Evolutionary conservation across 2,888 invertebrate genomes (phyloP).

Genomic region (Nebria brevicollis): DNA sequence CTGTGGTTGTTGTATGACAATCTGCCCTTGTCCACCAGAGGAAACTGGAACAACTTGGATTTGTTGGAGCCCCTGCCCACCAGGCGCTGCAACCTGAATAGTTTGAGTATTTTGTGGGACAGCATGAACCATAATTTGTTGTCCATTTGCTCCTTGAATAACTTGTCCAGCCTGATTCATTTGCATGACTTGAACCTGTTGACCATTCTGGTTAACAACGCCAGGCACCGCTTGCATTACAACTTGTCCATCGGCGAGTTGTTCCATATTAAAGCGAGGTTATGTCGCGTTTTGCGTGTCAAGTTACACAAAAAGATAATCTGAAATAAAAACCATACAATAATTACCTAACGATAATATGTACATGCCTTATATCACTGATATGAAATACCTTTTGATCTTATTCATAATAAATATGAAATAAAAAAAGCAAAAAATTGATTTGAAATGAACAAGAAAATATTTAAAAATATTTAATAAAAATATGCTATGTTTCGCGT

Average conservation of each 20-base stretch:
- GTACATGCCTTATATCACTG: background rate
- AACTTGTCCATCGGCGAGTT: constrained; percentile 72
- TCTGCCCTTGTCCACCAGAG: constrained; percentile 66
- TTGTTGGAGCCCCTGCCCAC: constrained; percentile 73
- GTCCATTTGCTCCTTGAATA: constrained; percentile 74
- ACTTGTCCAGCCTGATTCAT: constrained; percentile 69
- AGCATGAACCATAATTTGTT: constrained; percentile 77
- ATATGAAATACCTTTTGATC: constrained; percentile 36
- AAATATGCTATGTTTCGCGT: constrained; percentile 21
- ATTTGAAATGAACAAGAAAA: constrained; percentile 11
- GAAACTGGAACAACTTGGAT: constrained; percentile 80
- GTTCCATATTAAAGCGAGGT: constrained; percentile 65
- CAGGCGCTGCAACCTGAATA: constrained; percentile 73
- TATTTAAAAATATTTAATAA: constrained; percentile 26
- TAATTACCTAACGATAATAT: background rate
- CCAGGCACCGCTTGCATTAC: constrained; percentile 66
- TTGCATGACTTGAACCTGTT: constrained; percentile 72
- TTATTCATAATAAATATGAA: constrained; percentile 13
- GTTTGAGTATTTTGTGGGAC: constrained; percentile 70
- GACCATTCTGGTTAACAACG: constrained; percentile 65
- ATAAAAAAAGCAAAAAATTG: constrained; percentile 18
- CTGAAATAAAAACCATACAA: constrained; percentile 23
- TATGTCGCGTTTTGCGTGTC: constrained; percentile 27
- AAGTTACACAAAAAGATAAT: constrained; percentile 20
- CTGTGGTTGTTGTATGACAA: constrained; percentile 71